Base-by-base conservation (phyloP, 2,888 invertebrate genomes). In the Drosophila phalerata region DNA sequence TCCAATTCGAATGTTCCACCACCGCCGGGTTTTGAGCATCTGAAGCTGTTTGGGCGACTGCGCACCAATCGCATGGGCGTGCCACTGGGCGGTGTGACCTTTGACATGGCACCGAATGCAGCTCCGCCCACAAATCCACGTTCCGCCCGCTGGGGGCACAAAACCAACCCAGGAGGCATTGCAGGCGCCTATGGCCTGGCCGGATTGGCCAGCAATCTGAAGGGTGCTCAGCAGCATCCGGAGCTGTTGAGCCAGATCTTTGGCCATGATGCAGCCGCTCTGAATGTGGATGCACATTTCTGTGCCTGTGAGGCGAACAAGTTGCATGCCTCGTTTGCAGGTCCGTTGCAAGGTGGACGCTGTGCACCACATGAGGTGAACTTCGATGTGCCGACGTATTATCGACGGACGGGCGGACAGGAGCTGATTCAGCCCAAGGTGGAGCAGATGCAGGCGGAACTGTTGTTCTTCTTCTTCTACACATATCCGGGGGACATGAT, bases 401-500 rank as follows among this genome's bases (percentile, higher is more conserved):
- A 79, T 61, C 43, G 4, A 0, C 13, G 57, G 0, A 5, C 48
- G 0, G 60, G 30, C 0, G 37, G 38, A 0, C 28, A 69, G 13
- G 19, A 51, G 0, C n/a, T 85, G 42, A 64, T 52, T 1, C 67
- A 72, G 28, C 85, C 85, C 2, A 84, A 81, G 10, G 57, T 71
- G 0, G 67, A 69, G 9, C 62, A 86, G 48, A 82, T 86, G 88
- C 49, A 75, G 11, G 61, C 19, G 19, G 85, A 86, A 49, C 42
- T 80, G 10, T 19, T 86, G 5, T 86, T 86, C 48, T 80, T 55
- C 30, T 82, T 75, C 37, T 86, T 86, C 38, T 88, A 86, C n/a
- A 75, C 48, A 2, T 80, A 68, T 64, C 72, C 88, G 0, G 72
- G 74, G 3, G 85, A 86, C 34, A 77, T 88, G 84, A 69, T 86